Percentiles rank a stretch among this genome's conserved stretches.
These are phyloP conservation scores for Anhinga anhinga DNA, from an alignment of 2,113 vertebrate species.

Conservation along the genomic window DNA sequence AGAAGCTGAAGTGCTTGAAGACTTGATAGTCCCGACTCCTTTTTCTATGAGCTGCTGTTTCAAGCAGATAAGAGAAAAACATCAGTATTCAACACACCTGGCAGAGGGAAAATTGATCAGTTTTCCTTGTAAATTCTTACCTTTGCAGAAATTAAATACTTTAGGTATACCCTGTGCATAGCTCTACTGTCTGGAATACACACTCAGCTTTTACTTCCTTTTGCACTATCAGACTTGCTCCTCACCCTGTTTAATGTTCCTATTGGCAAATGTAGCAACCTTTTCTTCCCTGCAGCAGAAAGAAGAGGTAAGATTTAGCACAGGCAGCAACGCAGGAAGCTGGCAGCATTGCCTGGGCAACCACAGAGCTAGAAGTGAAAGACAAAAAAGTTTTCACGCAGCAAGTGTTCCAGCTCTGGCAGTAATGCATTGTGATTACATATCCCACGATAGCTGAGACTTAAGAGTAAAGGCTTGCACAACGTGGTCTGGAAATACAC, in stretches of 20 bases:
- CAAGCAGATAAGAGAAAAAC: neutral
- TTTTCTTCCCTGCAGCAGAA: neutral
- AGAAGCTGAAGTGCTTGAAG: neutral
- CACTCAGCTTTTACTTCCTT: neutral
- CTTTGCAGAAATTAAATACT: neutral
- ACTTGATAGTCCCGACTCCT: neutral
- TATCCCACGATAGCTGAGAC: fast-evolving
- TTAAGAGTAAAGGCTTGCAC: neutral
- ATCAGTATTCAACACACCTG: neutral
- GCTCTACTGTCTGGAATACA: neutral
- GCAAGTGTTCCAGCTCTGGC: neutral
- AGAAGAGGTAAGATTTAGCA: neutral
- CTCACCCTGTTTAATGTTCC: neutral
- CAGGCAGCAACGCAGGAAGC: neutral
- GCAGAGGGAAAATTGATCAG: neutral
- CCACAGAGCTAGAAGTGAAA: neutral
- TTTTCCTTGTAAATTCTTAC: neutral
- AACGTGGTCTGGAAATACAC: neutral
- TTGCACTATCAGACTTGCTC: neutral
- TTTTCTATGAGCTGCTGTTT: neutral
- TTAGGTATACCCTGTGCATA: neutral
- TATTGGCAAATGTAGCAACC: neutral
- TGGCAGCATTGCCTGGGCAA: neutral
- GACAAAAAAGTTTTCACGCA: neutral
- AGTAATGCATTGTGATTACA: neutral